Conservation (phyloP, 2,113 vertebrate species). For the Thomomys bottae region DNA sequence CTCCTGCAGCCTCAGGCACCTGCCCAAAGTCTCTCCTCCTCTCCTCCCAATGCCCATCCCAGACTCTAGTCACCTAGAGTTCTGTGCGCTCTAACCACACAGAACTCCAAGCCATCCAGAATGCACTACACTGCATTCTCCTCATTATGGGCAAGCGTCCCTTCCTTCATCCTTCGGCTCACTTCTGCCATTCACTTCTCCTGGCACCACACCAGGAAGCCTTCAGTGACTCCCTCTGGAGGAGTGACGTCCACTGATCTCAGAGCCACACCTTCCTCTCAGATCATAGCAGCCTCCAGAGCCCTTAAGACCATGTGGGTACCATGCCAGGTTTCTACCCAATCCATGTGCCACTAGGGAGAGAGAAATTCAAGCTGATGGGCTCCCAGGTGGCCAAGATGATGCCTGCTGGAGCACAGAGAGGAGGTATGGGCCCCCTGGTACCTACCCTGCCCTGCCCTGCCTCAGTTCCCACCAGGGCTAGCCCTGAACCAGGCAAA, state of each 20-base stretch:
- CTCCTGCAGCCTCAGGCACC: neutral
- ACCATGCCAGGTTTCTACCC: too few relatives aligned
- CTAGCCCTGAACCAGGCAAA: neutral
- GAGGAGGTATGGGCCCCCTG: accelerated
- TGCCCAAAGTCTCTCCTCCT: neutral
- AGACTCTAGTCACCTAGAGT: neutral
- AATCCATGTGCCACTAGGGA: neutral
- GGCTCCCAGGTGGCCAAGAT: neutral
- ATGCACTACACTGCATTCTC: neutral
- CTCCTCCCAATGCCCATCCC: neutral
- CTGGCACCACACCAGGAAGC: neutral
- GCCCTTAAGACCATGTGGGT: neutral
- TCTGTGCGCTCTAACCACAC: neutral
- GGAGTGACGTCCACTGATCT: neutral
- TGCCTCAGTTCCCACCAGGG: too few relatives aligned
- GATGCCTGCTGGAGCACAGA: neutral
- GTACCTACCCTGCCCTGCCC: too few relatives aligned
- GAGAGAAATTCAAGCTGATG: neutral
- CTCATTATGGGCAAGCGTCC: neutral
- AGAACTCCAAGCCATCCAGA: neutral
- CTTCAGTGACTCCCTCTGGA: neutral
- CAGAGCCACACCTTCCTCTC: neutral
- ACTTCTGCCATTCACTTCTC: too few relatives aligned
- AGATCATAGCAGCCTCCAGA: neutral
- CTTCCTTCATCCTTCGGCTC: neutral